Percentiles rank a stretch among this genome's conserved stretches.
Conservation (phyloP, 2,888 invertebrate species). For the Callyntrura guangdongensis region DNA sequence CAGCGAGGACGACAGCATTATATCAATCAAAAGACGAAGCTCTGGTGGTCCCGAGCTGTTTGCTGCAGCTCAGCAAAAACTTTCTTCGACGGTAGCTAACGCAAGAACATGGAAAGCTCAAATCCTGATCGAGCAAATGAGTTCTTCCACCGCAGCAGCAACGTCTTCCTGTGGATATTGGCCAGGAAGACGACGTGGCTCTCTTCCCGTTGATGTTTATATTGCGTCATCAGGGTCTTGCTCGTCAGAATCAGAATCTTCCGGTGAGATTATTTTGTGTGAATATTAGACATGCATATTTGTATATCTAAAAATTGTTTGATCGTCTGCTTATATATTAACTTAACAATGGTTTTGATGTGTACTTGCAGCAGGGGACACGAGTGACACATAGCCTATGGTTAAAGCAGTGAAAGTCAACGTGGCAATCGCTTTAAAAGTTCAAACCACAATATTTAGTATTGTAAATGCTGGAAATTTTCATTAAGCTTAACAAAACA, state of each 20-base stretch:
- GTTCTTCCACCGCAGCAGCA: constrained; percentile 71
- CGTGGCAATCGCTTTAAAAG: constrained; percentile 60
- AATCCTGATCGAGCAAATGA: constrained; percentile 83
- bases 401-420: constrained; percentile 44
- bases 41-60: constrained; percentile 84
- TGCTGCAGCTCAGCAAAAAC: constrained; percentile 82
- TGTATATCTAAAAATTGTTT: no score
- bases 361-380: constrained; percentile 80
- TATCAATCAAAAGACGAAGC: constrained; percentile 83
- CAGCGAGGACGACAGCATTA: constrained; percentile 82
- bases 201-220: constrained; percentile 84
- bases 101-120: constrained; percentile 83
- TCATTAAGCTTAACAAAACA: constrained; percentile 23
- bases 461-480: constrained; percentile 37
- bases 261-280: constrained; percentile 76
- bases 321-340: no score
- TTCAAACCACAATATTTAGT: constrained; percentile 62
- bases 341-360: background rate
- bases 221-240: constrained; percentile 84
- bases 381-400: constrained; percentile 82
- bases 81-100: constrained; percentile 75
- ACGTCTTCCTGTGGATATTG: constrained; percentile 80
- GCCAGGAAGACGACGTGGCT: constrained; percentile 83
- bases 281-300: no score
- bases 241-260: constrained; percentile 85